Percentiles rank a stretch among this genome's conserved stretches.
Conservation (phyloP, 2,113 vertebrate genomes). For the Hippolais icterina region DNA sequence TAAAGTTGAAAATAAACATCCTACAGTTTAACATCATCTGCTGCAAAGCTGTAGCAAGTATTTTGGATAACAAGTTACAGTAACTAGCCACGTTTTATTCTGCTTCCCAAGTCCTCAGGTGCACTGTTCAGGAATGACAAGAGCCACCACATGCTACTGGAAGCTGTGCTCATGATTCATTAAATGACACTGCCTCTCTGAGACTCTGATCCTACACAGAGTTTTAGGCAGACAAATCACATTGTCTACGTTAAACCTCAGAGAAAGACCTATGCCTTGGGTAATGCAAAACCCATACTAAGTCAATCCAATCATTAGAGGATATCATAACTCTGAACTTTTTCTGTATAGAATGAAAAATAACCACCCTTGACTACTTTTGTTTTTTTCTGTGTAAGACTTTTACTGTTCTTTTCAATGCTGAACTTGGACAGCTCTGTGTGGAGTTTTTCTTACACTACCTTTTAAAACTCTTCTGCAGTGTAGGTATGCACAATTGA, state of each 20-base stretch:
- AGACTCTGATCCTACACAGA: not conserved
- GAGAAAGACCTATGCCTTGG: not conserved
- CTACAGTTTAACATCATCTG: not conserved
- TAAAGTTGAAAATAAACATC: not conserved
- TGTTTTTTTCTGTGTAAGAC: not conserved
- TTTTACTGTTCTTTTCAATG: not conserved
- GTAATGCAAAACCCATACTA: not conserved
- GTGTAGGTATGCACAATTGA: not conserved
- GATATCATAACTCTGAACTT: not conserved
- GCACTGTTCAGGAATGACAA: not conserved
- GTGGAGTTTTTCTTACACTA: not conserved
- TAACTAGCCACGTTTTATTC: not conserved
- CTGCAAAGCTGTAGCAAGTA: not conserved
- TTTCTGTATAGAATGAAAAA: not conserved
- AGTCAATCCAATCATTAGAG: not conserved
- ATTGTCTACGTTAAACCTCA: accelerated
- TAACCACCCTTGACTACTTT: not conserved
- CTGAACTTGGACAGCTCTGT: not conserved
- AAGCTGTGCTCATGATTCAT: not conserved
- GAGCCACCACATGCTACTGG: not conserved
- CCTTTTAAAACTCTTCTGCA: not conserved
- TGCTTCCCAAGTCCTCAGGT: not conserved
- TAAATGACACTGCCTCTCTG: not conserved
- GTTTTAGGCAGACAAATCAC: not conserved
- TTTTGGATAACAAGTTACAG: not conserved